These are phyloP conservation scores for Brachyptera risi DNA, from an alignment of 2,888 invertebrate genomes.

Conservation along the genomic window DNA sequence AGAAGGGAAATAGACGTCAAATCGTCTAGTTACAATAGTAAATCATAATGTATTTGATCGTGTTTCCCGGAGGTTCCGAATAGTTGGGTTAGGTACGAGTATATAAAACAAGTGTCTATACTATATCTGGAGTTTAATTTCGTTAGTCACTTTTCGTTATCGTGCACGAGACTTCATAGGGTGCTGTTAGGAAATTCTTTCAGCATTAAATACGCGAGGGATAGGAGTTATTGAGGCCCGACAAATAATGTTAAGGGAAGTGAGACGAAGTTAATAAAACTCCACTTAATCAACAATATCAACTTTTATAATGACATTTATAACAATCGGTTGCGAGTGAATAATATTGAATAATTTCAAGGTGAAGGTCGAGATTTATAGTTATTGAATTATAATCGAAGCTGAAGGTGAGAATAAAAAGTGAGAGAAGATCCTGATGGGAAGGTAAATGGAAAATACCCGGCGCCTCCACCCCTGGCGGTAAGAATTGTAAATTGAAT, in stretches of 20 bases:
- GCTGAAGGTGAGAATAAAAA: no score
- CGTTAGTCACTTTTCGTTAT: slow-evolving; percentile 60
- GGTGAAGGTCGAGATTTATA: neutral
- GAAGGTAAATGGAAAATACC: neutral
- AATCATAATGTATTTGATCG: slow-evolving; percentile 10
- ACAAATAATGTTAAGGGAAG: slow-evolving; percentile 27
- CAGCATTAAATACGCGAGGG: slow-evolving; percentile 30
- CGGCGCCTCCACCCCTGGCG: neutral
- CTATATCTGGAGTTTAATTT: slow-evolving; percentile 48
- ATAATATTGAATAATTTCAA: neutral
- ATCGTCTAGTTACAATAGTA: slow-evolving; percentile 24
- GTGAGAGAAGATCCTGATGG: no score
- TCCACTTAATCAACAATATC: slow-evolving; percentile 22
- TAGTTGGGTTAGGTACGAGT: slow-evolving; percentile 12
- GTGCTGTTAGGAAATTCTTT: slow-evolving; percentile 29
- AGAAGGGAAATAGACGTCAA: slow-evolving; percentile 27
- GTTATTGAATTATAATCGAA: no score
- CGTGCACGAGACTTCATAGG: slow-evolving; percentile 24
- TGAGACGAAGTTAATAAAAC: slow-evolving; percentile 1
- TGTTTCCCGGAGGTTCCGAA: slow-evolving; percentile 16
- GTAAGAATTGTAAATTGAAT: slow-evolving; percentile 4
- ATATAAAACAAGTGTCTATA: slow-evolving; percentile 28
- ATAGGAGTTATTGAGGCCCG: slow-evolving; percentile 30
- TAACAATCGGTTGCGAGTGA: slow-evolving; percentile 20
- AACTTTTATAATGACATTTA: slow-evolving; percentile 25